These are phyloP conservation scores for Tupiocoris notatus DNA, from an alignment of 2,888 invertebrate genomes.

Conservation along the genomic window DNA sequence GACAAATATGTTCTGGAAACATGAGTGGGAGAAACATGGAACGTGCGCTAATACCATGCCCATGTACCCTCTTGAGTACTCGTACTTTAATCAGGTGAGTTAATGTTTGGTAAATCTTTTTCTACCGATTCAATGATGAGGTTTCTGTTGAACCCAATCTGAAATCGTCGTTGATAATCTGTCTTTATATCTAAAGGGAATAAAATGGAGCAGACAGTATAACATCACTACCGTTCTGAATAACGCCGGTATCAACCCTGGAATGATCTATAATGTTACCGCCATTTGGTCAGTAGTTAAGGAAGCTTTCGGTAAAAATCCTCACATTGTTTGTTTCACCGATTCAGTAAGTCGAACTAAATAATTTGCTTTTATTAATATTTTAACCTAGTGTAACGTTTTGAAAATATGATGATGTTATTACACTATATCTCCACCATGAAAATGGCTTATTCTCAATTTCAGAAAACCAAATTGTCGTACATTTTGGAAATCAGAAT, in stretches of 20 bases:
- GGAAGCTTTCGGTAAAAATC: conserved; percentile 59
- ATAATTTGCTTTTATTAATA: not conserved
- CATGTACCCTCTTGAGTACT: conserved; percentile 61
- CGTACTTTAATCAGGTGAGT: conserved; percentile 61
- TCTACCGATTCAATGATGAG: too few species aligned
- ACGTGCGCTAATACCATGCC: conserved; percentile 68
- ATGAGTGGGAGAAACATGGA: conserved; percentile 83
- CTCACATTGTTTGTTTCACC: conserved; percentile 64
- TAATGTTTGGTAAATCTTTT: not conserved
- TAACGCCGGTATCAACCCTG: conserved; percentile 61
- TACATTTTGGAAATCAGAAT: conserved; percentile 70
- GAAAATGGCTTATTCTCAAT: not conserved
- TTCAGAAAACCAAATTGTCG: conserved; percentile 55
- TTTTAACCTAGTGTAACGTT: too few species aligned
- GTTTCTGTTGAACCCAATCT: not conserved
- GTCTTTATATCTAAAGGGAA: conserved; percentile 59
- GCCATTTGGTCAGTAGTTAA: conserved; percentile 60
- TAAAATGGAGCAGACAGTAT: conserved; percentile 62
- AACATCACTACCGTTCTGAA: conserved; percentile 63
- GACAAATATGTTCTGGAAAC: conserved; percentile 66
- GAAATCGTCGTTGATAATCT: not conserved
- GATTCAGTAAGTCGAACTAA: conserved; percentile 55
- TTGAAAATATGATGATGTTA: too few species aligned
- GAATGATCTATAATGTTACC: conserved; percentile 56
- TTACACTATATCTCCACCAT: not conserved